Evolutionary conservation across 2,113 vertebrate genomes (phyloP).

Genomic region (Tilapia sparmanii): DNA sequence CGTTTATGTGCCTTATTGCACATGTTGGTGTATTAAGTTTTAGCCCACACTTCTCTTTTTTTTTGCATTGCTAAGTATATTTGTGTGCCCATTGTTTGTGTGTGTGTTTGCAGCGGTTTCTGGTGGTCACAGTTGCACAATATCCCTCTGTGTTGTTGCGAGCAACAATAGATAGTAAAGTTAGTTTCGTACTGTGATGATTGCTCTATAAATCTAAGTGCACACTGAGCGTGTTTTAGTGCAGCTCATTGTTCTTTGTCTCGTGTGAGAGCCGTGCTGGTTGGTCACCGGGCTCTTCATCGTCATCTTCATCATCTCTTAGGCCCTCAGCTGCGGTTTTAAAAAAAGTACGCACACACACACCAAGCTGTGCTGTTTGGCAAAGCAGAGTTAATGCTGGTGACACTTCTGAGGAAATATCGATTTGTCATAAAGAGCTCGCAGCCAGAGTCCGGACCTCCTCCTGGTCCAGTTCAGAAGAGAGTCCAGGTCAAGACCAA

Average conservation of each 20-base stretch:
- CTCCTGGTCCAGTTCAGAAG: background rate
- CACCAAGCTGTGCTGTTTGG: background rate
- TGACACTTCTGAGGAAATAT: background rate
- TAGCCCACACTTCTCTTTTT: background rate
- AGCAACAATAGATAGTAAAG: constrained; percentile 56
- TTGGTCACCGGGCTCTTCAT: background rate
- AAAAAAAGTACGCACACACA: background rate
- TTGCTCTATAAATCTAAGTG: constrained; percentile 63
- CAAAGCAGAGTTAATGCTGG: background rate
- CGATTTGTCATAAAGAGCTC: background rate
- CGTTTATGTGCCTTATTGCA: background rate
- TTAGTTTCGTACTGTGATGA: constrained; percentile 57
- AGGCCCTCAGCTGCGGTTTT: background rate
- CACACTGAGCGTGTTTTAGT: constrained; percentile 1
- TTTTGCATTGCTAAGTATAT: background rate
- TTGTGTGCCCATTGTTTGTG: background rate
- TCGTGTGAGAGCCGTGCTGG: background rate
- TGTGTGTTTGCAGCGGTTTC: constrained; percentile 1
- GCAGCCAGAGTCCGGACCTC: background rate
- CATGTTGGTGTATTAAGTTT: background rate
- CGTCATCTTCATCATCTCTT: background rate
- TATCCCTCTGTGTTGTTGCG: constrained; percentile 27
- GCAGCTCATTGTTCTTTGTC: constrained; percentile 62
- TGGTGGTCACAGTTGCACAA: constrained; percentile 59
- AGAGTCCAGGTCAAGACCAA: background rate